Evolutionary conservation across 2,113 vertebrate genomes (phyloP).

Genomic region (Leuciscus idus): DNA sequence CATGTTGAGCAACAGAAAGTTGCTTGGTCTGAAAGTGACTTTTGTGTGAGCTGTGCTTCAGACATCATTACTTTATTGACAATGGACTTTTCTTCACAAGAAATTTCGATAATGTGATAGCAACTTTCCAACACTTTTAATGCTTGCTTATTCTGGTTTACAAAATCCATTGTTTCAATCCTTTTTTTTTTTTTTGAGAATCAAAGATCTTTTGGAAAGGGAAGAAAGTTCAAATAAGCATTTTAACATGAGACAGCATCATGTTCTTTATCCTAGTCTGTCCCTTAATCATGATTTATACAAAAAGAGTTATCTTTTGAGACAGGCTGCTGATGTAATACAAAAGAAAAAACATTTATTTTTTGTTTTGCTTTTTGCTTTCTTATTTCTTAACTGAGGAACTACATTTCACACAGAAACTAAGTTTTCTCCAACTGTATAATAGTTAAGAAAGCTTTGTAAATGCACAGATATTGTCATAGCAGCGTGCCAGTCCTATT

Average conservation of each 20-base stretch:
- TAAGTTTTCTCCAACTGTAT: background rate
- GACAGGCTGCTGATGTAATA: slow-evolving; percentile 9
- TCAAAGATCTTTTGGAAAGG: background rate
- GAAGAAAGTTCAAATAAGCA: background rate
- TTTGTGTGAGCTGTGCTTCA: background rate
- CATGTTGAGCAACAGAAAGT: background rate
- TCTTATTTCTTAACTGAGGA: no score
- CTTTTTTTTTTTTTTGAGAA: background rate
- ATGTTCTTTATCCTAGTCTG: background rate
- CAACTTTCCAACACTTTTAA: background rate
- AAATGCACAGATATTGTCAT: background rate
- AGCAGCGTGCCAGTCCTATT: background rate
- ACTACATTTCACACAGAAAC: slow-evolving; percentile 5
- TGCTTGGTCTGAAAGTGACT: background rate
- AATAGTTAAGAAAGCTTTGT: background rate
- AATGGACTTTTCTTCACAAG: background rate
- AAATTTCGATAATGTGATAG: background rate
- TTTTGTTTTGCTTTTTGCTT: no score
- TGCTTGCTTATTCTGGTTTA: background rate
- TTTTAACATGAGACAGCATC: background rate
- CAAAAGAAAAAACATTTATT: no score
- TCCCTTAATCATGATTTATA: background rate
- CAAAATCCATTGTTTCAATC: background rate
- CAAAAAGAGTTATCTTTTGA: background rate
- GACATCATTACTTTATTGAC: background rate